phyloP scores from a whole-genome alignment of 2,113 vertebrate species.

The Mormoops blainvillei region DNA sequence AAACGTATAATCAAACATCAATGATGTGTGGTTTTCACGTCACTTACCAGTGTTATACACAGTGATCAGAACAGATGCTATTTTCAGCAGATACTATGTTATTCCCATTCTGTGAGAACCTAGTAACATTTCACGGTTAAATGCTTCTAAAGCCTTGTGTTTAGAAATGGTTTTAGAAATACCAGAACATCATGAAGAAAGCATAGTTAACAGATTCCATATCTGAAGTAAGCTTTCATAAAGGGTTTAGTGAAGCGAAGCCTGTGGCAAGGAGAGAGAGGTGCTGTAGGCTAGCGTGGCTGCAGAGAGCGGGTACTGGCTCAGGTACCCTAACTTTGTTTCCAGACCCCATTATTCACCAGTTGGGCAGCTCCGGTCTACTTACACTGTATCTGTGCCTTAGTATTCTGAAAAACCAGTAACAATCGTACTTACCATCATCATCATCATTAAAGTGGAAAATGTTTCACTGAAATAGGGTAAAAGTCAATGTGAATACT shows the following conservation, averaged over 20 bases:
- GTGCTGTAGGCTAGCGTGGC: background rate
- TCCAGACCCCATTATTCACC: background rate
- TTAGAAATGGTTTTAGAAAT: background rate
- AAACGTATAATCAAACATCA: background rate
- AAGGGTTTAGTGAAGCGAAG: background rate
- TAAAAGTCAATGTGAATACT: background rate
- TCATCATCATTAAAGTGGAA: background rate
- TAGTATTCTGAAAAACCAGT: background rate
- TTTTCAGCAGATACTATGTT: background rate
- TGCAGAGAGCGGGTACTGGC: background rate
- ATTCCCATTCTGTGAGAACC: background rate
- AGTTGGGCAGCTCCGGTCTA: background rate
- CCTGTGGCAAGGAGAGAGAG: background rate
- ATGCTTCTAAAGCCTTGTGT: background rate
- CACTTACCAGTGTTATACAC: background rate
- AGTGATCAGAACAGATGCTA: background rate
- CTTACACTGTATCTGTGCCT: background rate
- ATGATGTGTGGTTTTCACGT: background rate
- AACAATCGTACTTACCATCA: background rate
- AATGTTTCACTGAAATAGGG: background rate
- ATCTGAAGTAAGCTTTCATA: background rate
- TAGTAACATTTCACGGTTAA: background rate
- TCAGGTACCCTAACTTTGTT: background rate
- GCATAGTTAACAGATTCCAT: background rate
- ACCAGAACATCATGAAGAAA: background rate